Evolutionary conservation across 2,113 vertebrate species (phyloP).

Genomic region (Alexandromys fortis): DNA sequence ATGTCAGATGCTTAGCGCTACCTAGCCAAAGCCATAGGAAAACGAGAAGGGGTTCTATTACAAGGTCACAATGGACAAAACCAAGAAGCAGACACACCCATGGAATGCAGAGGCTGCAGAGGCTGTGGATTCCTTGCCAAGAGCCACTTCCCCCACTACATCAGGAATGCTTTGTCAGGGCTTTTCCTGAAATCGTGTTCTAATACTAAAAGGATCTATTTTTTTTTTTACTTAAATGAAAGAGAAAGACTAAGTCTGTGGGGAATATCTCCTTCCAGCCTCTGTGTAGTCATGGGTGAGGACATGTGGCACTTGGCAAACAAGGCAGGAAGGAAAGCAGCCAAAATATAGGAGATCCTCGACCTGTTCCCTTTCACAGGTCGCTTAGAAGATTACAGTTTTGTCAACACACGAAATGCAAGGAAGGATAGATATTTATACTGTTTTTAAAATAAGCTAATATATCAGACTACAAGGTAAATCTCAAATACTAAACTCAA

Average conservation of each 20-base stretch:
- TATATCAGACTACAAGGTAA: slow-evolving; percentile 29
- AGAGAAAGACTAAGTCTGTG: slow-evolving; percentile 26
- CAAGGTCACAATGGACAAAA: slow-evolving; percentile 19
- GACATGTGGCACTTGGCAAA: slow-evolving; percentile 43
- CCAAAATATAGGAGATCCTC: slow-evolving; percentile 45
- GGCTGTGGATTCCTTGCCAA: background rate
- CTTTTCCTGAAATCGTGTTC: background rate
- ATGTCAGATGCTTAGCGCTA: background rate
- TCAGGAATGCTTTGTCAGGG: slow-evolving; percentile 4
- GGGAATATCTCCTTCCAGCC: slow-evolving; percentile 39
- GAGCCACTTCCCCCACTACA: background rate
- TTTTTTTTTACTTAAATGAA: slow-evolving; percentile 31
- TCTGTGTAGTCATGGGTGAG: slow-evolving; percentile 47
- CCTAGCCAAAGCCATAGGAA: background rate
- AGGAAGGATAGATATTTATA: slow-evolving; percentile 56
- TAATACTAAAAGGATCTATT: slow-evolving; percentile 40
- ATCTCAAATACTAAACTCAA: slow-evolving; percentile 50
- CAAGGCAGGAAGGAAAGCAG: slow-evolving; percentile 47
- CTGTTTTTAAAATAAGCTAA: background rate
- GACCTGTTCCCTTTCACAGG: slow-evolving; percentile 13
- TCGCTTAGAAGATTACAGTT: slow-evolving; percentile 24
- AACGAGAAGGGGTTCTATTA: background rate
- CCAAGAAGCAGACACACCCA: background rate
- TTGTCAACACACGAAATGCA: slow-evolving; percentile 37
- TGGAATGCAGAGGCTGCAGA: background rate